phyloP scores from a whole-genome alignment of 1,140 invertebrate genomes.

The Hyphantria cunea region DNA sequence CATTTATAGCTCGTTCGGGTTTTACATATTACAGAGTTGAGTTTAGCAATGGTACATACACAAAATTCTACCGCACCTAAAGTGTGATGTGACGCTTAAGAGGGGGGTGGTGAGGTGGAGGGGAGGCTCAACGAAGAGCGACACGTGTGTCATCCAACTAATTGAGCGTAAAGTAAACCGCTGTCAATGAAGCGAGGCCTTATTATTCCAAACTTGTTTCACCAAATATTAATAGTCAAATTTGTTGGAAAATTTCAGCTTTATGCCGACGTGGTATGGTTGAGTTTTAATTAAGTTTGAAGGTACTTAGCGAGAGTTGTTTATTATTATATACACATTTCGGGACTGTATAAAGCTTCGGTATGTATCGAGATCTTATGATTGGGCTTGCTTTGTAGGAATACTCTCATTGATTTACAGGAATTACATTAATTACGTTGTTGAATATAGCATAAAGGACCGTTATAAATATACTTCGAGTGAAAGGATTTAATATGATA shows the following conservation, averaged over 20 bases:
- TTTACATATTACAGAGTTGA: constrained; percentile 13
- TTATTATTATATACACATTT: constrained; percentile 19
- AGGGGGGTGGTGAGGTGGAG: constrained; percentile 11
- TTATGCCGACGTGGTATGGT: not conserved
- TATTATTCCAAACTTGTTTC: constrained; percentile 40
- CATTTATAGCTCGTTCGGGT: constrained; percentile 1
- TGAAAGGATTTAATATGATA: constrained; percentile 35
- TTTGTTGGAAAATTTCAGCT: constrained; percentile 14
- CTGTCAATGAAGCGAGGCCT: constrained; percentile 37
- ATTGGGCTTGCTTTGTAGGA: no score
- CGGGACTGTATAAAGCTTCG: constrained; percentile 11
- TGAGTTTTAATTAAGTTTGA: not conserved
- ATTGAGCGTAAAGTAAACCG: constrained; percentile 47
- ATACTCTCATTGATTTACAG: no score
- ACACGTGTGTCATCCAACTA: constrained; percentile 41
- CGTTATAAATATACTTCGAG: constrained; percentile 9
- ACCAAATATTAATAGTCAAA: constrained; percentile 24
- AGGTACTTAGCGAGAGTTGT: constrained; percentile 12
- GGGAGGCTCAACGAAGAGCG: constrained; percentile 11
- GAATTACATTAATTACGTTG: constrained; percentile 5
- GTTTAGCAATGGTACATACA: constrained; percentile 19
- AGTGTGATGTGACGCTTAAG: constrained; percentile 27
- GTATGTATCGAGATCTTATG: not conserved
- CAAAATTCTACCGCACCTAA: constrained; percentile 27
- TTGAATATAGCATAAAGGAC: constrained; percentile 13